A percentile compares a stretch with the other conserved stretches of the same genome.
These are phyloP conservation scores for Dioctria linearis DNA, from an alignment of 2,888 invertebrate genomes.

Conservation along the genomic window DNA sequence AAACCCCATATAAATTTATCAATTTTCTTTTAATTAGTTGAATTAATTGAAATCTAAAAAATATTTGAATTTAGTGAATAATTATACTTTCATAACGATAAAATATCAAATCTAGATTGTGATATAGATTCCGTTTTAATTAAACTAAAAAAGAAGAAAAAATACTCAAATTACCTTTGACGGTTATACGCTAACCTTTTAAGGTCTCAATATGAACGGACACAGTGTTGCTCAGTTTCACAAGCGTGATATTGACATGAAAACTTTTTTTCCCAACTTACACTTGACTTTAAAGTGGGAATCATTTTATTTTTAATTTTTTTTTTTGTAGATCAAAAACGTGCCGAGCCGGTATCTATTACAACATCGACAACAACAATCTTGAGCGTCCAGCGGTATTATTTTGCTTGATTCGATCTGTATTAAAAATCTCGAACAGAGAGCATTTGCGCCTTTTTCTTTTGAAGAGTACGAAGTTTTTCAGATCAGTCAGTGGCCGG, in stretches of 20 bases:
- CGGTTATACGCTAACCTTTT: slow-evolving; percentile 24
- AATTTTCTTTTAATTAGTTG: too few species aligned
- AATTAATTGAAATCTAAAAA: too few species aligned
- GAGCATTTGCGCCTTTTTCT: slow-evolving; percentile 18
- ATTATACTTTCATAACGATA: too few species aligned
- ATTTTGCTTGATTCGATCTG: slow-evolving; percentile 10
- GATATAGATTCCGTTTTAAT: too few species aligned
- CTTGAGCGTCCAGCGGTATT: background rate
- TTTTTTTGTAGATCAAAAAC: background rate
- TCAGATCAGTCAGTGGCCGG: background rate
- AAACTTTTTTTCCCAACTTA: slow-evolving; percentile 24
- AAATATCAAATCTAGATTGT: too few species aligned
- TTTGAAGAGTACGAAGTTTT: background rate
- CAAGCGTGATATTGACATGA: slow-evolving; percentile 32
- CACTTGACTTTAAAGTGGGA: slow-evolving; percentile 35
- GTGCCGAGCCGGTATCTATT: slow-evolving; percentile 21
- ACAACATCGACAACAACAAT: background rate
- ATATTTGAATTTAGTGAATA: too few species aligned
- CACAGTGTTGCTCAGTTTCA: slow-evolving; percentile 15
- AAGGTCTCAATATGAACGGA: slow-evolving; percentile 35
- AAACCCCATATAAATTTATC: too few species aligned
- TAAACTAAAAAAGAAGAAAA: too few species aligned
- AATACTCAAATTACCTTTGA: background rate
- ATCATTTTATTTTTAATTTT: background rate
- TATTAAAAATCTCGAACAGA: background rate